Evolutionary conservation across 1,140 invertebrate genomes (phyloP), one percentile per base, ranked within the genome.

Genomic region (Lucilia sericata): DNA sequence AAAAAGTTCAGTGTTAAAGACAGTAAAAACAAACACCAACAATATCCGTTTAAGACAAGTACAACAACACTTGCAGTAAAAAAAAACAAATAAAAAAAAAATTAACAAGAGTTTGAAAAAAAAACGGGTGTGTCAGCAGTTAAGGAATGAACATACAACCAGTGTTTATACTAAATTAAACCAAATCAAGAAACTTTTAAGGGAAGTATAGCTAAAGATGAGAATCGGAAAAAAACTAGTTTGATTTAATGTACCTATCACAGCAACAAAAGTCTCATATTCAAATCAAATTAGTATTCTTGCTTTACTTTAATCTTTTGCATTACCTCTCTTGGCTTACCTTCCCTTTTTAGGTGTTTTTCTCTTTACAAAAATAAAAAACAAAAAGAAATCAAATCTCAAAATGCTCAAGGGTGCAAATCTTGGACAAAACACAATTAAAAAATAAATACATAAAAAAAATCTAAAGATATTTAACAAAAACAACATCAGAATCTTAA

Each of bases 31-130:
- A 21, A 70, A 70, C 19, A 70, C 65, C 9, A 12, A 70, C 65
- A 49, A 80, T 80, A 80, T 51, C 76, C 42, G 42, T 76, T 76
- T 76, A 42, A 76, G 74, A 14, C 74, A 42, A 42, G 42, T 10
- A 10, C 42, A 42, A 42, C 42, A 42, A 42, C 42, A 42, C 42
- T 42, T 42, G 42, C 42, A 60, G 55, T 3, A 60, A 60, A 74
- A 74, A 74, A n/a, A 7, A 17, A 78, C 14, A 60, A 60, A 74
- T 30, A 74, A n/a, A 7, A 17, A 78, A 14, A 4, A 78, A 19
- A 47, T n/a, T 19, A 9, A 47, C 2, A 49, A 19, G 8, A 25
- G 14, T 8, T 8, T 8, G 74, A 42, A 49, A 21, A 80, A 80
- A 78, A 19, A 70, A 70, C 14, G 19, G 19, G 3, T 70, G 9